Evolutionary conservation across 64 coral and sea anemone species (phyloP), one percentile per base, ranked within the genome.

Genomic region (Stichodactyla helianthus): DNA sequence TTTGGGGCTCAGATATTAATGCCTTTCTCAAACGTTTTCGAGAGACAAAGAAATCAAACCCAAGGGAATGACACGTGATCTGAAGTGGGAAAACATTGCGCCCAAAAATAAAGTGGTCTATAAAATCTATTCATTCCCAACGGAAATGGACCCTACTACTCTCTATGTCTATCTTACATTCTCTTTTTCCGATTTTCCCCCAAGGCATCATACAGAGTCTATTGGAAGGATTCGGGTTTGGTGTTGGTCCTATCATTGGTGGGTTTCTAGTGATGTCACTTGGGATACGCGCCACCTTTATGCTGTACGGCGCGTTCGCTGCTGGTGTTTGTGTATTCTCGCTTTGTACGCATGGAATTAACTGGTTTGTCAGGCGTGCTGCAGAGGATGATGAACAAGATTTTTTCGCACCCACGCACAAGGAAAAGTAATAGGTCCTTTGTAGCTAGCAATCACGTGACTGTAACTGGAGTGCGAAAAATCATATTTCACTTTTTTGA

Each of bases 181-280:
- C 1, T 58, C 14, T 15, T 11, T 58, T 15, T 58, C 67, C 13
- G 13, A 9, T 81, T 4, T 52, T 81, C 52, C 50, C 20, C 16
- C 18, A 18, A 84, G 83, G 83, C 6, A 84, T 84, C 15, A 31
- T 84, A 23, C 83, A 84, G 31, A n/a, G 56, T 35, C 50, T 84
- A 60, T 55, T 84, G 17, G 83, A 84, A 28, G 83, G 83, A 2
- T 84, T 84, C 17, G 83, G 83, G 11, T 84, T 84, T 59, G 83
- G 83, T 25, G 53, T 84, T 35, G 83, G 83, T 58, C 83, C 83
- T 8, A 84, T 84, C 18, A 84, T 84, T 63, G 83, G 83, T 84
- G 83, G 83, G 23, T 84, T 84, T 31, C 52, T 84, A 2, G 83
- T 84, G 83, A 50, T 50, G 25, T 58, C 54, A 16, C 17, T 60